A percentile compares a stretch with the other conserved stretches of the same genome.
These are phyloP conservation scores for Zapornia atra DNA, from an alignment of 2,113 vertebrate species.

Conservation along the genomic window DNA sequence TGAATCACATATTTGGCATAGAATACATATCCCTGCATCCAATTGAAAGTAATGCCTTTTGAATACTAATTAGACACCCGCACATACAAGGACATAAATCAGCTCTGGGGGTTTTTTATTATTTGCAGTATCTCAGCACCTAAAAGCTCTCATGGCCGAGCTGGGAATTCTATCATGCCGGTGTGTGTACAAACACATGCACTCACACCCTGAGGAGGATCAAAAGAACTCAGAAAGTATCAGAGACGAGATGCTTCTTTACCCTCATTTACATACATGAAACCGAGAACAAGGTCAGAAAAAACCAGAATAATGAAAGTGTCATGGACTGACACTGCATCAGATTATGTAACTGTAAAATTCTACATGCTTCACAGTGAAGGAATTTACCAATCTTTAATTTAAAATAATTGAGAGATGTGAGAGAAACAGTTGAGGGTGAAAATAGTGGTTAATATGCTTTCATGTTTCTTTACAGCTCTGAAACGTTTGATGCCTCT, in stretches of 20 bases:
- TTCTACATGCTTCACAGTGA: conserved; percentile 3
- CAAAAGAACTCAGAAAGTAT: not conserved
- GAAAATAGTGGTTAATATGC: not conserved
- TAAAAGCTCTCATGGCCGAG: not conserved
- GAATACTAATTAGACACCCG: conserved; percentile 24
- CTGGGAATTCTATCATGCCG: not conserved
- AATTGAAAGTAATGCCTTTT: not conserved
- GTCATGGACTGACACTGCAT: not conserved
- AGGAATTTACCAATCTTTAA: conserved; percentile 16
- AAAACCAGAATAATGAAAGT: conserved; percentile 11
- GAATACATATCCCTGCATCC: not conserved
- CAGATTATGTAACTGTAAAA: conserved; percentile 19
- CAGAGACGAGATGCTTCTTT: not conserved
- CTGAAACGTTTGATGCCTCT: not conserved
- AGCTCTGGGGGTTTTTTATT: not conserved
- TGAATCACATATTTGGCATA: conserved; percentile 3
- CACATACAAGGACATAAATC: not conserved
- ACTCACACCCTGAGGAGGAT: not conserved
- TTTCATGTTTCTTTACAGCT: conserved; percentile 15
- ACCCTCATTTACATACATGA: not conserved
- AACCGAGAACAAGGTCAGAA: not conserved
- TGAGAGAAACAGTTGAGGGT: not conserved
- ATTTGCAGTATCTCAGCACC: conserved; percentile 3
- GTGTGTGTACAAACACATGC: not conserved
- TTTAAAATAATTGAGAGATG: conserved; percentile 1